Percentiles rank a stretch among this genome's conserved stretches.
Conservation (phyloP, 2,113 vertebrate genomes). For the Chaenogobius annularis region DNA sequence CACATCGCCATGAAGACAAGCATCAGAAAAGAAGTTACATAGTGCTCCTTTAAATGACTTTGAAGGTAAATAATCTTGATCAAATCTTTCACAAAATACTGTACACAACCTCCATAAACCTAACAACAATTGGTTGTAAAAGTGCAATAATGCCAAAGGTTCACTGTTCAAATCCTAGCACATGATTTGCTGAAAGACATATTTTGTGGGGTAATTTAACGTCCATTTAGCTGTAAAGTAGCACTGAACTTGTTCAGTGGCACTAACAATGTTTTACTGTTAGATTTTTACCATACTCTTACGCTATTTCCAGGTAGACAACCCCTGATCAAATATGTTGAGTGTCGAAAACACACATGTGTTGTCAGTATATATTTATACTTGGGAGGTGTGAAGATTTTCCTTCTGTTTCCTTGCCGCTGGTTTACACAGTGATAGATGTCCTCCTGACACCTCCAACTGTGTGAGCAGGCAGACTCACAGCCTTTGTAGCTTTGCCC, state of each 20-base stretch:
- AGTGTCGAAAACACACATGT: not conserved
- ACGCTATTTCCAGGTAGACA: conserved; percentile 19
- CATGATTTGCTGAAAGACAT: not conserved
- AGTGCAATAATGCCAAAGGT: not conserved
- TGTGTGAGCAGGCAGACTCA: conserved; percentile 45
- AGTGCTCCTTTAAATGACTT: too few relatives aligned
- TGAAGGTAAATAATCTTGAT: too few relatives aligned
- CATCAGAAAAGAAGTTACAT: too few relatives aligned
- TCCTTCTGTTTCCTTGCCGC: conserved; percentile 29
- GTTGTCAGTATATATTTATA: not conserved
- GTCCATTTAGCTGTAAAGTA: not conserved
- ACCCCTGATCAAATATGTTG: not conserved
- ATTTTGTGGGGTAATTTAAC: not conserved
- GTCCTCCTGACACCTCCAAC: conserved; percentile 42
- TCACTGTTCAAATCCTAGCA: not conserved
- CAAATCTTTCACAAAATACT: too few relatives aligned
- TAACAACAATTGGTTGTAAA: not conserved
- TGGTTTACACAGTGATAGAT: conserved; percentile 51
- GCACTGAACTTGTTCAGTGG: not conserved
- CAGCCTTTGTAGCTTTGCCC: conserved; percentile 22
- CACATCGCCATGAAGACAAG: not conserved
- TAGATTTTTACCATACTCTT: not conserved
- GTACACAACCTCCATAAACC: too few relatives aligned
- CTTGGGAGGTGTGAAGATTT: conserved; percentile 46
- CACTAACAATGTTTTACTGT: not conserved